phyloP scores from a whole-genome alignment of 2,797 vertebrate genomes.

The Tenualosa ilisha region DNA sequence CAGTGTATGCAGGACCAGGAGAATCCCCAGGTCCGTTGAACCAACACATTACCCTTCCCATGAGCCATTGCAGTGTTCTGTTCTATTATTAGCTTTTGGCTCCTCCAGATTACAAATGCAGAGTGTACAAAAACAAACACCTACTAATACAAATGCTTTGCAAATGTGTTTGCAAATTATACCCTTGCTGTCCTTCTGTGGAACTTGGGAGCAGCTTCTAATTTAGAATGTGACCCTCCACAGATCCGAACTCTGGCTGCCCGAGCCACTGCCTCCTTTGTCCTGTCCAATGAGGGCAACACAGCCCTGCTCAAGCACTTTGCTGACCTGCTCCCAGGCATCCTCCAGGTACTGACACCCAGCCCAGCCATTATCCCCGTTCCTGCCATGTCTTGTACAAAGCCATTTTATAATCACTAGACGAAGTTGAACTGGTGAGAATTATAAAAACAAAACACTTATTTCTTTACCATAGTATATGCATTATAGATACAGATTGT shows the following conservation, averaged over 20 bases:
- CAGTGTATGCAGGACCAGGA: slow-evolving; percentile 99
- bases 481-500: too few species aligned
- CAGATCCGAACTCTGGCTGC: slow-evolving; percentile 92
- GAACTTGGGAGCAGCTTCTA: background rate
- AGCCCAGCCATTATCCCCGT: background rate
- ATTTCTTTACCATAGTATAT: background rate
- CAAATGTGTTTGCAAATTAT: background rate
- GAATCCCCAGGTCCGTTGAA: slow-evolving; percentile 83
- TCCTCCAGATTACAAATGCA: too few species aligned
- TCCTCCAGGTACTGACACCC: slow-evolving; percentile 83
- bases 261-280: slow-evolving; percentile 90
- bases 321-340: slow-evolving; percentile 90
- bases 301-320: slow-evolving; percentile 93
- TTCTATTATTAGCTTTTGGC: background rate
- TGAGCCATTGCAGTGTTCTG: background rate
- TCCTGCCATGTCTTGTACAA: background rate
- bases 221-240: background rate
- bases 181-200: background rate
- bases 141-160: too few species aligned
- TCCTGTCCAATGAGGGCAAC: slow-evolving; percentile 94
- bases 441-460: background rate
- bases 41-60: background rate
- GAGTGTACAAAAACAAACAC: too few species aligned
- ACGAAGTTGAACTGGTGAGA: background rate
- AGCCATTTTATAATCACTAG: slow-evolving; percentile 14